Conservation (phyloP, 2,797 vertebrate species). For the Sebastiscus tertius region DNA sequence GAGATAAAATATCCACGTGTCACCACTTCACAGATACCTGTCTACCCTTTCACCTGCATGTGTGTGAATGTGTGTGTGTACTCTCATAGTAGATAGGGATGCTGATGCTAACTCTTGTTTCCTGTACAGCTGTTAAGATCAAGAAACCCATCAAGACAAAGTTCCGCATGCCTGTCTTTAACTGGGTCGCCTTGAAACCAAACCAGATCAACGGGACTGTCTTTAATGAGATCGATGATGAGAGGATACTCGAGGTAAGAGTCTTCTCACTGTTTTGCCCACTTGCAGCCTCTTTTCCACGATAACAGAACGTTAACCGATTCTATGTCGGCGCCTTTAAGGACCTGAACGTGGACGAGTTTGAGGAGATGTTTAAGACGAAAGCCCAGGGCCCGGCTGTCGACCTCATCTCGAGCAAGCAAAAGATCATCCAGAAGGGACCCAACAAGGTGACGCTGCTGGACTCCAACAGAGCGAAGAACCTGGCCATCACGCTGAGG, state of each 20-base stretch:
- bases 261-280: neutral
- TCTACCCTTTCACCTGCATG: constrained; percentile 31
- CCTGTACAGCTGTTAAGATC: constrained; percentile 91
- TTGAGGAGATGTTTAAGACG: constrained; percentile 98
- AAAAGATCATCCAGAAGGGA: constrained; percentile 89
- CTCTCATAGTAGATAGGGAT: neutral
- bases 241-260: constrained; percentile 93
- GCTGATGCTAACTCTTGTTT: constrained; percentile 42
- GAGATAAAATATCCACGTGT: constrained; percentile 4
- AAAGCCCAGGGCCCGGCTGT: constrained; percentile 93
- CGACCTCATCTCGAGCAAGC: constrained; percentile 88
- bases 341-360: constrained; percentile 96
- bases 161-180: constrained; percentile 96
- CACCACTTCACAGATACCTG: constrained; percentile 17
- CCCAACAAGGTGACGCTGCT: constrained; percentile 91
- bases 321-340: constrained; percentile 42
- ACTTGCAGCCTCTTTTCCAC: neutral
- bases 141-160: constrained; percentile 99
- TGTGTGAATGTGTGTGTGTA: constrained; percentile 9
- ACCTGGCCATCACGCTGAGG: constrained; percentile 96
- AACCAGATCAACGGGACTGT: constrained; percentile 98
- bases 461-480: constrained; percentile 96
- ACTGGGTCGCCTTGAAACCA: constrained; percentile 97
- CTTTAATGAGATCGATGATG: constrained; percentile 97
- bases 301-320: neutral